Base-by-base conservation (phyloP, 2,797 vertebrate genomes). In the Hemitrygon akajei region DNA sequence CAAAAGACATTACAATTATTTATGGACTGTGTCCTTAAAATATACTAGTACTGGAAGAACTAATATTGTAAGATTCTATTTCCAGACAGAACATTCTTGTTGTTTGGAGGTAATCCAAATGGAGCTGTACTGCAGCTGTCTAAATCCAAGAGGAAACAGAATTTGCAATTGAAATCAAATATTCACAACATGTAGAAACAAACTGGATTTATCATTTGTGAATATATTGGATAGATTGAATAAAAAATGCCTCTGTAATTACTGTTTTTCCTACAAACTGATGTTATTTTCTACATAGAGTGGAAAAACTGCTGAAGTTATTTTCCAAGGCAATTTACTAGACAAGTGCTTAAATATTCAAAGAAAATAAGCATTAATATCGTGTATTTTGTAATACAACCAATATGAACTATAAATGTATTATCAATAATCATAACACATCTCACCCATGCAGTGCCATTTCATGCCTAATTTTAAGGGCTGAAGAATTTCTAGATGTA, bases 121-220 rank as follows among this genome's bases (percentile, higher is more conserved):
- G 30, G 3, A 87, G 84, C 84, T n/a, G 58, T 87, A 60, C 4
- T 63, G 84, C 84, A 87, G 27, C 84, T 60, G 84, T 87, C 84
- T 63, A 87, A 87, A 87, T 58, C 27, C 27, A 60, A 30, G 60
- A 30, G 12, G 37, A 7, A 14, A 60, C 63, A 60, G 84, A 87
- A 87, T n/a, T 30, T 5, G 22, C 58, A 63, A 87, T 87, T 60
- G 56, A 87, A 87, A 87, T 0, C 58, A 87, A 58, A 25, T 60
- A 16, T 87, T 63, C 84, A 87, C n/a, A 79, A 79, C 76, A n/a
- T 79, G 76, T 27, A 87, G 58, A 60, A 60, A 89, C 60, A 89
- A 63, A 66, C n/a, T 66, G 30, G 14, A 66, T 34, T 89, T 60
- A 66, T 89, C 14, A 30, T 60, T 66, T 22, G 86, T 84, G 56